Percentiles rank a stretch among this genome's conserved stretches.
Conservation (phyloP, 1,140 invertebrate genomes). For the Conopomorpha cramerella region DNA sequence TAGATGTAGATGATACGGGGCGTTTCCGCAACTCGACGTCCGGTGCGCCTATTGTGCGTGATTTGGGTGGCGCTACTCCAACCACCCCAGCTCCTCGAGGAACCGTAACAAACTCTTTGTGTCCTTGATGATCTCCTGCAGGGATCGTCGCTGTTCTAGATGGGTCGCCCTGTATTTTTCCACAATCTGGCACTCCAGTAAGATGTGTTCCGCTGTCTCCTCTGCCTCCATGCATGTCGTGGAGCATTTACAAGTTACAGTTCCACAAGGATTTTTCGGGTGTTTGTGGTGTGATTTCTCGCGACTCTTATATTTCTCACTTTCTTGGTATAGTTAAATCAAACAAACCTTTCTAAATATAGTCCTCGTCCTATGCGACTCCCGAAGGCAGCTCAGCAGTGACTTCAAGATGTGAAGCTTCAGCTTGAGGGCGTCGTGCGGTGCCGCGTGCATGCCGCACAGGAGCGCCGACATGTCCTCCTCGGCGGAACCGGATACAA, state of each 20-base stretch:
- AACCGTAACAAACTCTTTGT: too few relatives aligned
- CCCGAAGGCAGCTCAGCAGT: conserved; percentile 84
- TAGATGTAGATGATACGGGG: too few relatives aligned
- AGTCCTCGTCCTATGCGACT: conserved; percentile 93
- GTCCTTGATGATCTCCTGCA: too few relatives aligned
- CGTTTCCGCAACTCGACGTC: too few relatives aligned
- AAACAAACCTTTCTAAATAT: conserved; percentile 88
- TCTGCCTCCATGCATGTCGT: not conserved
- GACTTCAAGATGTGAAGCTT: conserved; percentile 93
- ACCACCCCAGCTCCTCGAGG: too few relatives aligned
- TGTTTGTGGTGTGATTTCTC: conserved; percentile 64
- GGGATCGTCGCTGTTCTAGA: too few relatives aligned
- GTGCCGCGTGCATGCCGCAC: conserved; percentile 89
- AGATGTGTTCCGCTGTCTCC: not conserved
- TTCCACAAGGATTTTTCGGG: conserved; percentile 86
- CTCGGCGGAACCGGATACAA: conserved; percentile 89
- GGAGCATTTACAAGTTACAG: not conserved
- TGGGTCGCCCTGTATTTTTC: too few relatives aligned
- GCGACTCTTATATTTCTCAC: not conserved
- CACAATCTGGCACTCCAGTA: not conserved
- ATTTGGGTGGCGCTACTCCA: too few relatives aligned
- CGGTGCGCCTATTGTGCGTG: too few relatives aligned
- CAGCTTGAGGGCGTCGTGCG: conserved; percentile 75
- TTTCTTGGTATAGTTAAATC: not conserved
- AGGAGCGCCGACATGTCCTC: conserved; percentile 94